Evolutionary conservation across 2,113 vertebrate genomes (phyloP).

Genomic region (Nothocercus julius): DNA sequence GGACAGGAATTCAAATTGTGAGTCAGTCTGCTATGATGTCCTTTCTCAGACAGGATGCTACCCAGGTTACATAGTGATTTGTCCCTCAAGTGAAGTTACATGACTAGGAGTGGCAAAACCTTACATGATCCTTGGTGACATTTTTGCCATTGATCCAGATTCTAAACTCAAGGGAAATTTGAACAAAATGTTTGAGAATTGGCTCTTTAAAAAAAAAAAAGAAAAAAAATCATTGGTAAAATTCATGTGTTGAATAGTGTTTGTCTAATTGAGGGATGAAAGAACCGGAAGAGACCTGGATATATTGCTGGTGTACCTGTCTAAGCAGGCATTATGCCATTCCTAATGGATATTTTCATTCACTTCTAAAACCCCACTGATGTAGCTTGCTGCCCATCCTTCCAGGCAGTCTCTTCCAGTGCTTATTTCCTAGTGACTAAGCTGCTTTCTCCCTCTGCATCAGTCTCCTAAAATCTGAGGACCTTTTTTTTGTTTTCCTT

Average conservation of each 20-base stretch:
- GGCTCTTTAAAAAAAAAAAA: background rate
- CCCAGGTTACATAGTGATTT: background rate
- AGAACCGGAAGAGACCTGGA: background rate
- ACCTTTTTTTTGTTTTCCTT: background rate
- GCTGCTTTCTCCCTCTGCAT: background rate
- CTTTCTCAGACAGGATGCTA: background rate
- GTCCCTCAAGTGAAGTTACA: background rate
- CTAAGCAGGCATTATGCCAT: background rate
- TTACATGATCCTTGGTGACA: background rate
- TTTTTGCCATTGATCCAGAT: background rate
- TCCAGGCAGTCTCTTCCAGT: background rate
- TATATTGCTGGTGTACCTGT: background rate
- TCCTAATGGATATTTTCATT: background rate
- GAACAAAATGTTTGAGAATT: background rate
- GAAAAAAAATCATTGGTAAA: background rate
- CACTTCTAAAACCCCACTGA: background rate
- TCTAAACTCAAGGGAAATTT: background rate
- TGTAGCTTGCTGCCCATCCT: background rate
- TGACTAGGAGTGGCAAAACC: background rate
- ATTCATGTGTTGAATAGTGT: accelerated
- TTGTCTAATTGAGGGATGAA: background rate
- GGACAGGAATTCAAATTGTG: background rate
- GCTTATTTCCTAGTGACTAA: background rate
- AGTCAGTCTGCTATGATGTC: background rate
- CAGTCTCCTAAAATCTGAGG: background rate